Evolutionary conservation across 2,888 invertebrate species (phyloP), one percentile per base, ranked within the genome.

Genomic region (Eudasyphora cyanicolor): DNA sequence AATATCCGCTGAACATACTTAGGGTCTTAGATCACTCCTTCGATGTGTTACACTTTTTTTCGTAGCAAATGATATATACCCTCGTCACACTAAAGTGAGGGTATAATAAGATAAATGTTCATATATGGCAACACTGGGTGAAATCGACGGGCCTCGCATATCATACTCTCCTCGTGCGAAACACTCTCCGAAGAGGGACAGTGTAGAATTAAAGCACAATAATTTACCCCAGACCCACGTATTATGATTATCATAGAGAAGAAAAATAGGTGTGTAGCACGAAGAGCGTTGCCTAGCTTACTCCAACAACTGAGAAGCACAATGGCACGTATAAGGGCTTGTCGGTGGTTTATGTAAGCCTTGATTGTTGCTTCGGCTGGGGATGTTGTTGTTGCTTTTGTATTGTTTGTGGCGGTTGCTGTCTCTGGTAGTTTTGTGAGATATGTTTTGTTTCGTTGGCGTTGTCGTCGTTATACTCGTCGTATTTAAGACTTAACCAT

Each of bases 401-500:
- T 62, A 7, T 29, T 32, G 64, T 32, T 64, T 10, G 19, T 38
- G 38, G 38, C 19, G 35, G 64, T 60, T 60, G 60, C 17, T 32
- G 14, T 17, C 29, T 49, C 27, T 70, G 8, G 32, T 62, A 17
- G 5, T 27, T 57, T 21, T 17, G 10, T 4, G n/a, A 14, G n/a
- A 42, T 32, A 38, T 67, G 51, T 51, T 45, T 45, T 12, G 35
- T 12, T 27, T 69, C 54, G 35, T 35, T 12, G 51, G 7, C 32
- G n/a, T 51, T 32, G 21, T 45, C 32, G 35, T 29, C 1, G 49
- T 45, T 6, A 42, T 62, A 38, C n/a, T n/a, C n/a, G 38, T 38
- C 21, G 42, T 45, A 49, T 77, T 60, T 77, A 60, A 70, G 69
- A 45, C 60, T 35, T 70, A 70, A 70, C 77, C 60, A 70, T 70